A percentile compares a stretch with the other conserved stretches of the same genome.
Evolutionary conservation across 2,113 vertebrate genomes (phyloP).

Genomic region (Accipiter virgatus): DNA sequence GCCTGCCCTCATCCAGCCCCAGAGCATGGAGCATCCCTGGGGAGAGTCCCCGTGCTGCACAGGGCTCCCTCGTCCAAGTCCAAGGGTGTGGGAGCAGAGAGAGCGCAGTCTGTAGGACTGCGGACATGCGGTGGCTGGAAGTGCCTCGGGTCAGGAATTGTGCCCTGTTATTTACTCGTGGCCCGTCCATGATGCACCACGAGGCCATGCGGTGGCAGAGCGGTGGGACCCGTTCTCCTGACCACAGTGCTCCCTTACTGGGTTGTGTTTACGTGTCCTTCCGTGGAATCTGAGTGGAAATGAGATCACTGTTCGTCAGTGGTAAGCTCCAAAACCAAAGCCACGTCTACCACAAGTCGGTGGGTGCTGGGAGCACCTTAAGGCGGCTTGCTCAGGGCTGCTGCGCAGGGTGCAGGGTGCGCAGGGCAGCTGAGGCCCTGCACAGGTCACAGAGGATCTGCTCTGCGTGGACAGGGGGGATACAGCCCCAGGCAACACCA

Average conservation of each 20-base stretch:
- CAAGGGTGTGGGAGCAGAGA: neutral
- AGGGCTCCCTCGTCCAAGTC: neutral
- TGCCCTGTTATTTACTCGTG: accelerated
- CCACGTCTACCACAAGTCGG: accelerated
- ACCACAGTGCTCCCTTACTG: neutral
- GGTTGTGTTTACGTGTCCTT: neutral
- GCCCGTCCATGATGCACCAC: accelerated
- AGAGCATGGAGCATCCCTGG: neutral
- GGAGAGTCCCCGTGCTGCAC: neutral
- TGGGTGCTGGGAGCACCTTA: neutral
- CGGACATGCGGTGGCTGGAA: neutral
- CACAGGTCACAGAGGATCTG: accelerated
- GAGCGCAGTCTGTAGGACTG: accelerated
- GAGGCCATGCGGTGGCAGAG: accelerated
- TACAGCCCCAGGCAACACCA: accelerated
- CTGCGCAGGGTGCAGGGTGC: neutral
- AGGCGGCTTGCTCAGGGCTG: accelerated
- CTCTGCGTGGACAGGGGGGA: accelerated
- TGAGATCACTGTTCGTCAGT: accelerated
- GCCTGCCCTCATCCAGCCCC: neutral
- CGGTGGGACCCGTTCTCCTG: neutral
- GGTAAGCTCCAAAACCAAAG: neutral
- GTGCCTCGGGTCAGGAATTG: neutral
- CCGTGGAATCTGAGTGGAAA: neutral
- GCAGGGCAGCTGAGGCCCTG: neutral